Evolutionary conservation across 2,888 invertebrate species (phyloP), one percentile per base, ranked within the genome.

Genomic region (Thymelicus sylvestris): DNA sequence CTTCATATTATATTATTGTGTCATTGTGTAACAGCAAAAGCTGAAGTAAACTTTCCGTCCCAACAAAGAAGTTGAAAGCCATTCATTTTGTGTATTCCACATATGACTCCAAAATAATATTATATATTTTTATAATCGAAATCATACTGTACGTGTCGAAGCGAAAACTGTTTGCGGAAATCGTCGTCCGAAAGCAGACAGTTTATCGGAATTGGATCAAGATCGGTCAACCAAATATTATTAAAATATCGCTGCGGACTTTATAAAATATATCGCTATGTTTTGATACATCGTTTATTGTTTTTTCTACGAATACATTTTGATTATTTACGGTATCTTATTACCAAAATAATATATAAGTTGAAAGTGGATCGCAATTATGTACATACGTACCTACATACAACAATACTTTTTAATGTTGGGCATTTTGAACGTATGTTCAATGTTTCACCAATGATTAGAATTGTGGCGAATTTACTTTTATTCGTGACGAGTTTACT

Each of bases 191-290:
- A 31, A 59, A 19, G 48, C 59, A 39, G 48, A 15, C 48, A 55
- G 52, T 59, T 48, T 64, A 69, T 69, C 69, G 64, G 59, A 69
- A 69, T 69, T 59, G 69, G 64, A 69, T 59, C 59, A 59, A 50
- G 47, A 31, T 48, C 57, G 38, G 59, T 50, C 64, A 68, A 63
- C 68, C 59, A 64, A 19, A 38, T 48, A 50, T 63, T 55, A 55
- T 52, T 52, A 19, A 55, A 55, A 55, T 24, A 24, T 55, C 8
- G 8, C 55, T 24, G 24, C 55, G 55, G 52, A 6, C 8, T 10
- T 55, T 12, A 24, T 55, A 24, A 55, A 19, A 52, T 52, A 55
- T 15, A 15, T 50, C 15, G 50, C 6, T 15, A 10, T 15, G 15
- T 15, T 50, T n/a, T 50, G 50, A 8, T 48, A 6, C n/a, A 50